Percentiles rank a stretch among this genome's conserved stretches.
These are phyloP conservation scores for Scaptomyza tumidula DNA, from an alignment of 2,888 invertebrate species.

Conservation along the genomic window DNA sequence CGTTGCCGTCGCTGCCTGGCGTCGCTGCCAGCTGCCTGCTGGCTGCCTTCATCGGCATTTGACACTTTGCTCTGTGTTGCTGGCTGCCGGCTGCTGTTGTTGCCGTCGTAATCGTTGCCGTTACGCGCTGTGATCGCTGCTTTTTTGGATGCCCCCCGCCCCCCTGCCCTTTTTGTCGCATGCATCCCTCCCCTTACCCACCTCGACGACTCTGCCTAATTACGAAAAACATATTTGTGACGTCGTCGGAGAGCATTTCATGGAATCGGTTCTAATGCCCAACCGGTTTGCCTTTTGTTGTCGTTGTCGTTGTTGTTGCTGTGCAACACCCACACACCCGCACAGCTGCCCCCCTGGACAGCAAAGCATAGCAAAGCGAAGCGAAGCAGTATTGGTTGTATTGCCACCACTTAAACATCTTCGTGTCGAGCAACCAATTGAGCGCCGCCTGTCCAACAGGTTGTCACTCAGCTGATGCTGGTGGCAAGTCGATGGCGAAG, in stretches of 20 bases:
- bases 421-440: constrained; percentile 42
- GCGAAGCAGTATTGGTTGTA: not conserved
- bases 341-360: not conserved
- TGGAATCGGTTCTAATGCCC: constrained; percentile 36
- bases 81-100: constrained; percentile 9
- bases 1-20: not conserved
- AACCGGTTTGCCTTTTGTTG: constrained; percentile 41
- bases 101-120: constrained; percentile 34
- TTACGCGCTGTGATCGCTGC: constrained; percentile 8
- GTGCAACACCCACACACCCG: constrained; percentile 3
- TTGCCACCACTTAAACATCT: constrained; percentile 4
- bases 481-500: constrained; percentile 12
- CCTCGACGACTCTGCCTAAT: no score
- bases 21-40: not conserved
- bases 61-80: constrained; percentile 5
- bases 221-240: constrained; percentile 36
- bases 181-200: no score
- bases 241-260: constrained; percentile 21
- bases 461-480: constrained; percentile 60
- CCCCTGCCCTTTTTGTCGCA: no score
- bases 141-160: not conserved
- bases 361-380: no score
- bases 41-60: constrained; percentile 23
- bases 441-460: constrained; percentile 58
- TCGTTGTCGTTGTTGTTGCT: no score